Evolutionary conservation across 2,797 vertebrate species (phyloP).

Genomic region (Psittacula derbiana): DNA sequence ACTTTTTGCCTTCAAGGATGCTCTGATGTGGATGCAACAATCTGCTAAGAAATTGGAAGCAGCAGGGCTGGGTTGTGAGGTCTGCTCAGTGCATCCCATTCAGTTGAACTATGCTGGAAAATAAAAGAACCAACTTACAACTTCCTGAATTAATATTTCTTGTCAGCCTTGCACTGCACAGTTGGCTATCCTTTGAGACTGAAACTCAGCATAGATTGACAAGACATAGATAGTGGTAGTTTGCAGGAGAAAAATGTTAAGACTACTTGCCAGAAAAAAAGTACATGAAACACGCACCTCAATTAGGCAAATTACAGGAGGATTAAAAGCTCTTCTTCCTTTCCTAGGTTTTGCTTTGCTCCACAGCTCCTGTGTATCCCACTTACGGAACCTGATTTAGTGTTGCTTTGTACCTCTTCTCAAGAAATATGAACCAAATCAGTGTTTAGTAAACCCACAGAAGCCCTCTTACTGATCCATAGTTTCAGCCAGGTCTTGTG

Average conservation of each 20-base stretch:
- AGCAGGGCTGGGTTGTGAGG: neutral
- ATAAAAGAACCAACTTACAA: neutral
- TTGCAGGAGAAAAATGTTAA: neutral
- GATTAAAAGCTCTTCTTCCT: neutral
- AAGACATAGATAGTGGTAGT: neutral
- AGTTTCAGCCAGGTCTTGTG: neutral
- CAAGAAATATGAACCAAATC: neutral
- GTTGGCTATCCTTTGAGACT: neutral
- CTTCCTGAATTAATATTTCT: neutral
- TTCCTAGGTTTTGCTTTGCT: neutral
- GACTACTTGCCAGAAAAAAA: neutral
- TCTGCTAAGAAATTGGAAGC: neutral
- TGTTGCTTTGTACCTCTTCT: neutral
- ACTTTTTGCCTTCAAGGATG: neutral
- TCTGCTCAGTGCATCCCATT: neutral
- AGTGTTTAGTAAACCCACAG: neutral
- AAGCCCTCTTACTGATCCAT: neutral
- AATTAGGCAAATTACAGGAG: neutral
- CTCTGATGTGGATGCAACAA: neutral
- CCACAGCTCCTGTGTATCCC: neutral
- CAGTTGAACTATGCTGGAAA: neutral
- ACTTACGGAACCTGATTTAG: too few relatives aligned
- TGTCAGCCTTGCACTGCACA: neutral
- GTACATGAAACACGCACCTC: neutral
- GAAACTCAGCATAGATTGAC: neutral